Evolutionary conservation across 2,888 invertebrate species (phyloP), one percentile per base, ranked within the genome.

Genomic region (Aspidiotus destructor): DNA sequence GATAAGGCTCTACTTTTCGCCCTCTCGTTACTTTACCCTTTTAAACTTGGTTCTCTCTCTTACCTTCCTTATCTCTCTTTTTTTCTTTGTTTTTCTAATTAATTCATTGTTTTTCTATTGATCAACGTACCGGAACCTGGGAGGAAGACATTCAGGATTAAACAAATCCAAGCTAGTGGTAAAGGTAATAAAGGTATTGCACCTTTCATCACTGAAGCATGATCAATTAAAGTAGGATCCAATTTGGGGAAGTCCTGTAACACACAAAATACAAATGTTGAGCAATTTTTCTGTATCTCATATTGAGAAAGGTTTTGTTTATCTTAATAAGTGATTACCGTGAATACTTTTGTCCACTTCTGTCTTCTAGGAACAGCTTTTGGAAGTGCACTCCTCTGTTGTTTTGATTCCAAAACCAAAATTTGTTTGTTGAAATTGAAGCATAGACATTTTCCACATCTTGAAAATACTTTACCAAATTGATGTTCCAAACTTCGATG

Each of bases 171-270:
- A 8, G 96, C 95, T 64, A 94, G 80, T 63, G 85, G 86, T 9
- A 89, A 80, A 0, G 96, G 95, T 75, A 97, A 81, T 71, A 92
- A 88, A 0, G 97, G 96, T 72, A 97, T 92, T 42, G 94, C 94
- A 40, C 88, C 92, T 73, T 89, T 87, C 85, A 96, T 94, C 75
- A 89, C 83, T 1, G 93, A 92, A 57, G 71, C 70, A 76, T 89
- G 88, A 75, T 92, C 92, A 16, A 92, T 86, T 71, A 92, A 79
- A 40, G 86, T 84, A 0, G 84, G 80, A 74, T 91, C 91, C 72
- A 92, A 79, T 76, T 89, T 91, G 67, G 86, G 84, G 72, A 85
- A 84, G 72, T 89, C 89, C 89, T 89, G 62, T 10, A 55, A 52
- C 44, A 55, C 11, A 17, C 57, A 58, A 58, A 2, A 7, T 2